phyloP scores from a whole-genome alignment of 2,113 vertebrate genomes.

The Coregonus clupeaformis region DNA sequence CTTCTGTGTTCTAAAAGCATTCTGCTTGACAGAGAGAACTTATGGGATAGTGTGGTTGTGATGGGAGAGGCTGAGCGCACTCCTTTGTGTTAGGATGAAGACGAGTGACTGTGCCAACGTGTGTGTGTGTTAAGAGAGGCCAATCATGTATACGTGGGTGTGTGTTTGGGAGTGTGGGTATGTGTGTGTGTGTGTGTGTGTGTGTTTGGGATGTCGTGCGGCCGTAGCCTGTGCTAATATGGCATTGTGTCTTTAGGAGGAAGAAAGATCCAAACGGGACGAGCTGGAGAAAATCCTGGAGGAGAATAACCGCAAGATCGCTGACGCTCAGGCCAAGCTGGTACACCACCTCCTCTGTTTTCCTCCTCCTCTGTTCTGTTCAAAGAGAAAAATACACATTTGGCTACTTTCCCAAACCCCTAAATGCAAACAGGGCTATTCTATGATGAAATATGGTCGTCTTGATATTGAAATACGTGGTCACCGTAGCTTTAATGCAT shows the following conservation, averaged over 20 bases:
- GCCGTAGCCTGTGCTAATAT: constrained; percentile 79
- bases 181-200: background rate
- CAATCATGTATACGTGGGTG: background rate
- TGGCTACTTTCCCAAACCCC: too few species aligned
- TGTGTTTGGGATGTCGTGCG: background rate
- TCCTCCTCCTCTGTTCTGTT: background rate
- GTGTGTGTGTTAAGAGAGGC: too few species aligned
- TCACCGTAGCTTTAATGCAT: background rate
- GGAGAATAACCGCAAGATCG: constrained; percentile 99
- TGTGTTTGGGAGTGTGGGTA: constrained; percentile 28
- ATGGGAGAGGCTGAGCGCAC: constrained; percentile 33
- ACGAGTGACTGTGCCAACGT: too few species aligned
- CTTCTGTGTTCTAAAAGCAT: constrained; percentile 22
- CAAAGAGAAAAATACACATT: too few species aligned
- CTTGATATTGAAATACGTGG: background rate
- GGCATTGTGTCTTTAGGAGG: constrained; percentile 91
- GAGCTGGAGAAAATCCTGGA: constrained; percentile 99
- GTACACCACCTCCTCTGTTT: constrained; percentile 73
- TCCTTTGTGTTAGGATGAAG: constrained; percentile 38
- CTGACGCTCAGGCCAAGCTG: constrained; percentile 98
- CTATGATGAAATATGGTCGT: too few species aligned
- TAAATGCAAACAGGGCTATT: too few species aligned
- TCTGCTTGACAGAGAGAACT: constrained; percentile 31
- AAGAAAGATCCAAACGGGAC: constrained; percentile 98
- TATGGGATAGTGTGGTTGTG: constrained; percentile 39